A percentile compares a stretch with the other conserved stretches of the same genome.
These are phyloP conservation scores for Pectinophora gossypiella DNA, from an alignment of 1,140 invertebrate genomes.

Conservation along the genomic window DNA sequence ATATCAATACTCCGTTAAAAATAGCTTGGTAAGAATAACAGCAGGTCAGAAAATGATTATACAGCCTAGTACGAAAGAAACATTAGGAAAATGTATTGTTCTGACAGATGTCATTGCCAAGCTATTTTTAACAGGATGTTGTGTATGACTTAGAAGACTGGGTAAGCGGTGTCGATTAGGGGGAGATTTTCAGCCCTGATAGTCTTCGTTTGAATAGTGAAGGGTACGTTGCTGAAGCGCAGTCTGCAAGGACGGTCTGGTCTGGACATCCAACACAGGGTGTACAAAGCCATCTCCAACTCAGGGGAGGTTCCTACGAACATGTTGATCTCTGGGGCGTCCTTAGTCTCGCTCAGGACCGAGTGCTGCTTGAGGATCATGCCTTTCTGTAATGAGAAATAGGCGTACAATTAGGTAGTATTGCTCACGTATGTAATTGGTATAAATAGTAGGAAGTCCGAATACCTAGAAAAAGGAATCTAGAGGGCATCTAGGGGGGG, in stretches of 20 bases:
- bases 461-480: too few relatives aligned
- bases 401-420: not conserved
- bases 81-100: too few relatives aligned
- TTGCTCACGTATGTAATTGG: too few relatives aligned
- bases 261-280: slow-evolving; percentile 87
- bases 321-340: slow-evolving; percentile 74
- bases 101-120: too few relatives aligned
- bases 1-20: too few relatives aligned
- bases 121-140: too few relatives aligned
- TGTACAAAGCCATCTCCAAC: slow-evolving; percentile 93
- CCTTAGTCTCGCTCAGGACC: slow-evolving; percentile 59
- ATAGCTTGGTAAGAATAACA: too few relatives aligned
- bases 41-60: too few relatives aligned
- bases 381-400: slow-evolving; percentile 50
- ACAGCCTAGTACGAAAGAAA: too few relatives aligned
- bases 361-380: slow-evolving; percentile 66
- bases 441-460: too few relatives aligned
- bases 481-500: too few relatives aligned
- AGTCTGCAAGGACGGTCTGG: slow-evolving; percentile 76
- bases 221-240: slow-evolving; percentile 50
- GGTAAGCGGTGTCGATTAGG: slow-evolving; percentile 61
- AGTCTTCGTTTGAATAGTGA: slow-evolving; percentile 64
- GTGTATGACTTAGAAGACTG: slow-evolving; percentile 43
- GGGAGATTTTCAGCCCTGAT: slow-evolving; percentile 48
- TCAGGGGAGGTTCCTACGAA: slow-evolving; percentile 96